A percentile compares a stretch with the other conserved stretches of the same genome.
Conservation (phyloP, 2,113 vertebrate genomes). For the Actenoides lindsayi region DNA sequence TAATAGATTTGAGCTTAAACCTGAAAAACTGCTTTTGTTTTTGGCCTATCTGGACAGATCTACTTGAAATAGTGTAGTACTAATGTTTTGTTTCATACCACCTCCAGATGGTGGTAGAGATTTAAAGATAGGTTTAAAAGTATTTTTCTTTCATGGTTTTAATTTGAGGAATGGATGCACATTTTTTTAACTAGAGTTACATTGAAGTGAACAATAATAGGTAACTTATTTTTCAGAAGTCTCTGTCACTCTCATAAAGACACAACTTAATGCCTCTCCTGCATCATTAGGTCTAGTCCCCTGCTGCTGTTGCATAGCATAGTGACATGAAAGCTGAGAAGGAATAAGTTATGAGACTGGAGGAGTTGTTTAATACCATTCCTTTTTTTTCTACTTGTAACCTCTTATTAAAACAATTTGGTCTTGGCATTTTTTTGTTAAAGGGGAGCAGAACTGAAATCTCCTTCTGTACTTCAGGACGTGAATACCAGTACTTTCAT, state of each 20-base stretch:
- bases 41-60: not conserved
- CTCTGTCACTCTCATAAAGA: not conserved
- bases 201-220: not conserved
- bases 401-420: not conserved
- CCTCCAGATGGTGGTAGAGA: constrained; percentile 70
- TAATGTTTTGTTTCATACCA: not conserved
- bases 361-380: not conserved
- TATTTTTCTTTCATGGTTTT: not conserved
- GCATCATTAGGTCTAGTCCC: not conserved
- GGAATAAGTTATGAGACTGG: not conserved
- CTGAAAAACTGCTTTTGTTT: not conserved
- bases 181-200: not conserved
- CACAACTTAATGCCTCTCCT: not conserved
- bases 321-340: not conserved
- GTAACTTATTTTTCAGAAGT: not conserved
- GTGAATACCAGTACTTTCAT: not conserved
- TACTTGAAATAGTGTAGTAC: not conserved
- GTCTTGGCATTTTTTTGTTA: not conserved
- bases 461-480: not conserved
- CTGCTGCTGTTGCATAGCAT: not conserved
- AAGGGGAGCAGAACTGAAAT: not conserved
- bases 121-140: not conserved
- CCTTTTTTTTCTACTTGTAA: fast-evolving
- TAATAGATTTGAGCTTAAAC: not conserved
- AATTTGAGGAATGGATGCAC: not conserved